Evolutionary conservation across 2,888 invertebrate genomes (phyloP).

Genomic region (Penaeus monodon): DNA sequence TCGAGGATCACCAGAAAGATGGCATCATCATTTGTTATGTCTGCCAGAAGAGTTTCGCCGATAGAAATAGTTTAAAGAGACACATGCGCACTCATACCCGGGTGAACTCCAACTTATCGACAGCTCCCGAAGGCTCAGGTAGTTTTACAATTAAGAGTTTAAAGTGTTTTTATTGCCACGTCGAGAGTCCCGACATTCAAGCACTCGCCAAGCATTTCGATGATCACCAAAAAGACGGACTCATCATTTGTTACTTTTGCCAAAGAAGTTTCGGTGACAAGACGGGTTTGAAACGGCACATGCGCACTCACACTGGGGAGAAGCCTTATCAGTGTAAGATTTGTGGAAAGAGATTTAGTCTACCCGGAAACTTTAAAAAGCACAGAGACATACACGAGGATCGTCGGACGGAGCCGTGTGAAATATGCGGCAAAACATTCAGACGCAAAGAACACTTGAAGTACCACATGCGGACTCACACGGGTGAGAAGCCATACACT

Average conservation of each 20-base stretch:
- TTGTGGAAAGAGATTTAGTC: slow-evolving; percentile 59
- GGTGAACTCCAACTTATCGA: slow-evolving; percentile 36
- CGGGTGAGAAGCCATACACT: slow-evolving; percentile 56
- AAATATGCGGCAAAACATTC: slow-evolving; percentile 56
- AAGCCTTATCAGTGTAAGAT: slow-evolving; percentile 62
- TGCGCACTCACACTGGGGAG: slow-evolving; percentile 59
- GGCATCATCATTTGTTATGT: slow-evolving; percentile 57
- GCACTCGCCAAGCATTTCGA: slow-evolving; percentile 53
- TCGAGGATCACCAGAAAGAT: slow-evolving; percentile 60
- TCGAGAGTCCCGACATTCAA: slow-evolving; percentile 28
- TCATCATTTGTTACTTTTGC: slow-evolving; percentile 59
- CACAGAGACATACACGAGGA: slow-evolving; percentile 61
- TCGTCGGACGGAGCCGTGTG: slow-evolving; percentile 56
- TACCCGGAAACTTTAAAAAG: slow-evolving; percentile 61
- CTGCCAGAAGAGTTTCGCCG: slow-evolving; percentile 62
- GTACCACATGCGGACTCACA: slow-evolving; percentile 59
- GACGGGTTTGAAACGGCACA: slow-evolving; percentile 59
- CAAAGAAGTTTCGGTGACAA: slow-evolving; percentile 62
- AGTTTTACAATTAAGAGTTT: slow-evolving; percentile 23
- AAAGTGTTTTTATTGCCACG: slow-evolving; percentile 48
- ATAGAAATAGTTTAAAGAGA: slow-evolving; percentile 56
- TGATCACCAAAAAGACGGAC: slow-evolving; percentile 57
- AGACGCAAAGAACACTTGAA: slow-evolving; percentile 58
- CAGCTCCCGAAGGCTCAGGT: neutral
- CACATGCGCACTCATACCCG: slow-evolving; percentile 60